phyloP scores from a whole-genome alignment of 2,113 vertebrate species.

The Larimichthys polyactis region DNA sequence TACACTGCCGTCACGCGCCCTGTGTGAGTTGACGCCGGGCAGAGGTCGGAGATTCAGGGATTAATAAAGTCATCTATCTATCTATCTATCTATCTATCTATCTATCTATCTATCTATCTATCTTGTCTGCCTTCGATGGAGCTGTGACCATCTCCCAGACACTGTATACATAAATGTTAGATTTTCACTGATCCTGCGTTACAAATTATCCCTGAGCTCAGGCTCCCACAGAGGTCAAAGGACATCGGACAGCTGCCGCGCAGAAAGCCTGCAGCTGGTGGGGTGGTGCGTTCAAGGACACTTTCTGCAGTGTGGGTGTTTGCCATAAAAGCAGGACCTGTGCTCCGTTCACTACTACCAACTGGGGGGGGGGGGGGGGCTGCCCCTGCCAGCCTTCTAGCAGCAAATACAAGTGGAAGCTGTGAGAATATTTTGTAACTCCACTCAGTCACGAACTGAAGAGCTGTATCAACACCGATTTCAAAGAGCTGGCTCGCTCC shows the following conservation, averaged over 20 bases:
- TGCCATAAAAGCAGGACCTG: neutral
- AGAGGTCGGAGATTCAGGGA: too few species aligned
- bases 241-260: neutral
- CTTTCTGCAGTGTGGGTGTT: neutral
- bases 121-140: too few species aligned
- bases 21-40: too few species aligned
- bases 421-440: conserved; percentile 39
- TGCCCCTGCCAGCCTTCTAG: neutral
- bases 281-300: conserved; percentile 20
- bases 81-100: too few species aligned
- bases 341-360: neutral
- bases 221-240: conserved; percentile 3
- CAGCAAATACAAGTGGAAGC: neutral
- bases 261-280: conserved; percentile 26
- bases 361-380: neutral
- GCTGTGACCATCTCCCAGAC: too few species aligned
- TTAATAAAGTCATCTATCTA: too few species aligned
- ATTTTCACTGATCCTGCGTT: neutral
- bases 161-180: neutral
- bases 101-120: too few species aligned
- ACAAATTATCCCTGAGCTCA: conserved; percentile 4
- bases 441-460: neutral
- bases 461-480: neutral
- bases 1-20: too few species aligned
- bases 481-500: neutral